Base-by-base conservation (phyloP, 1,140 invertebrate genomes). In the Meloidogyne chitwoodi region DNA sequence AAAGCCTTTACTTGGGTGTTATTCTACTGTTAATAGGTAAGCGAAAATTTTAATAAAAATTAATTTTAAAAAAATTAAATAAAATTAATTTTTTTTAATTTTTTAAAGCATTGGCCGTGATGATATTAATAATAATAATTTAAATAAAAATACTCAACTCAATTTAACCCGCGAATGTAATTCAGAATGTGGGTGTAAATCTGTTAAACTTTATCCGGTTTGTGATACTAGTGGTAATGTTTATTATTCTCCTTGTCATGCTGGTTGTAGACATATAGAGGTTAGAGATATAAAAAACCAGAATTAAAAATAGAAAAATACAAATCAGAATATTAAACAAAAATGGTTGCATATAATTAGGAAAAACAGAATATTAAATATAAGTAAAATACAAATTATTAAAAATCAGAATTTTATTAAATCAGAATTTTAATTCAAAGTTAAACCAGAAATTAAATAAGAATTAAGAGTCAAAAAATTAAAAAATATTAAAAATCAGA, bases 201-300 rank as follows among this genome's bases (percentile, higher is more conserved):
- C 80, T n/a, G 78, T 80, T 11, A 81, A 85, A 26, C 74, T 86
- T 2, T 86, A 84, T 64, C 85, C 85, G 67, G 85, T 86, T 24
- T 86, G 85, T 65, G 83, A 83, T 75, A 29, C n/a, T n/a, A 31
- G 16, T 3, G 86, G 86, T n/a, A 29, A 67, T 34, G 65, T 81
- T 0, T 86, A 79, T 70, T 86, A 84, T 44, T 87, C 86, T 26
- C 85, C 85, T 11, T 86, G 85, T 70, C 85, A 86, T 79, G 85
- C 85, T 27, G 85, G 84, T 5, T 86, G 85, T 66, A 66, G 84
- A 10, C 38, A 41, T n/a, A 41, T 34, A n/a, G 29, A 67, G 29
- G 29, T 41, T n/a, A 24, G 65, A 67, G 4, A 22, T 6, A 34
- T 26, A 34, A 6, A 24, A 66, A 38, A 4, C 10, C 34, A 38